phyloP scores from a whole-genome alignment of 2,888 invertebrate species.

The Osedax fenrisi region DNA sequence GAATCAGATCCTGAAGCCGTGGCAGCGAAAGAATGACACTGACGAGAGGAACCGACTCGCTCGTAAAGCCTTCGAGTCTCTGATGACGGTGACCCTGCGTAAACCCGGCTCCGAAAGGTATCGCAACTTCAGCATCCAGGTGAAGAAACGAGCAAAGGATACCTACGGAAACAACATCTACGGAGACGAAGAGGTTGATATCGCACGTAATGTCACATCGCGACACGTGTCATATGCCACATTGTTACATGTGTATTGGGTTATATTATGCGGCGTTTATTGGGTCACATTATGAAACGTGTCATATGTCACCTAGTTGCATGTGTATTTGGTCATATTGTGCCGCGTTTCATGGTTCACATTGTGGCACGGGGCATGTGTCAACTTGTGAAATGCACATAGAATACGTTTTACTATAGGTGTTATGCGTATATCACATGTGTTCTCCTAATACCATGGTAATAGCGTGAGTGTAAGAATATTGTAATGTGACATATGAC shows the following conservation, averaged over 20 bases:
- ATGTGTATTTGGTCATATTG: no score
- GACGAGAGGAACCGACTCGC: conserved; percentile 65
- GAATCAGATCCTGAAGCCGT: conserved; percentile 59
- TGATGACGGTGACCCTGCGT: conserved; percentile 47
- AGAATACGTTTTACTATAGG: no score
- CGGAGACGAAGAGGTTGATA: conserved; percentile 45
- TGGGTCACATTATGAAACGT: no score
- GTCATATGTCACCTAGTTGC: no score
- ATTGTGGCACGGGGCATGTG: no score
- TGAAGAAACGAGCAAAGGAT: conserved; percentile 42
- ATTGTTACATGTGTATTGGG: neutral
- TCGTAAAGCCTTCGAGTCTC: conserved; percentile 45
- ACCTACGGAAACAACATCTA: conserved; percentile 45
- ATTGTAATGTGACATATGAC: no score
- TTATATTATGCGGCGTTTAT: no score
- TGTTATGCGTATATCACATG: no score
- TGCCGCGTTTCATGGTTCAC: no score
- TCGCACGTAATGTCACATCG: neutral
- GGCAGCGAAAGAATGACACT: conserved; percentile 70
- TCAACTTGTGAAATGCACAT: no score
- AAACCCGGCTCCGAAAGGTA: conserved; percentile 47
- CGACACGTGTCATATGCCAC: neutral
- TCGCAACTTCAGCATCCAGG: conserved; percentile 41
- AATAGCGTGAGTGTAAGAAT: no score
- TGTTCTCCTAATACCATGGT: no score